A percentile compares a stretch with the other conserved stretches of the same genome.
These are phyloP conservation scores for Drosophila ustulata DNA, from an alignment of 2,888 invertebrate species.

Conservation along the genomic window DNA sequence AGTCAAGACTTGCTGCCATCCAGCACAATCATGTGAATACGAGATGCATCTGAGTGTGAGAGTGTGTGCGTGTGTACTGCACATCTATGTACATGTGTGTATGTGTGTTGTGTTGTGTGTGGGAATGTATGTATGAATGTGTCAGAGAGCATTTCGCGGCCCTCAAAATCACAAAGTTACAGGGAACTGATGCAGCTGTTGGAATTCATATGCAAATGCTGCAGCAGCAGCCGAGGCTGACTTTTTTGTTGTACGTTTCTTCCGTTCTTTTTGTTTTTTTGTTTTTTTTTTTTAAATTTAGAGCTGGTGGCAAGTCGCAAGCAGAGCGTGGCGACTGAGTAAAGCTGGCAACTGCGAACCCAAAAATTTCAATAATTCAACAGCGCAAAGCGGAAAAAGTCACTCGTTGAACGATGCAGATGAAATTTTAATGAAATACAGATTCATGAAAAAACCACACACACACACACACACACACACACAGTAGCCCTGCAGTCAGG, in stretches of 20 bases:
- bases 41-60: constrained; percentile 6
- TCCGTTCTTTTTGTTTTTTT: neutral
- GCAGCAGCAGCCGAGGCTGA: constrained; percentile 26
- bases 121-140: constrained; percentile 31
- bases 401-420: constrained; percentile 80
- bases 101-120: neutral
- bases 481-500: constrained; percentile 53
- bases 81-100: neutral
- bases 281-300: constrained; percentile 19
- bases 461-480: constrained; percentile 40
- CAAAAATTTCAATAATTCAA: constrained; percentile 80
- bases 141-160: constrained; percentile 50
- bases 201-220: constrained; percentile 69
- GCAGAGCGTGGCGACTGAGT: constrained; percentile 32
- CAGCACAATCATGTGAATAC: constrained; percentile 15
- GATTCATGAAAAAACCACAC: constrained; percentile 66
- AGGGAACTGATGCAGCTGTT: constrained; percentile 57
- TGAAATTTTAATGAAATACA: constrained; percentile 82
- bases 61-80: neutral
- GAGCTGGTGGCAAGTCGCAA: constrained; percentile 35
- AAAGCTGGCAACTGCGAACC: constrained; percentile 67
- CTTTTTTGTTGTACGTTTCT: constrained; percentile 5
- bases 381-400: constrained; percentile 80
- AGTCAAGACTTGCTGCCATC: constrained; percentile 42
- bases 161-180: constrained; percentile 49